Evolutionary conservation across 2,113 vertebrate species (phyloP).

Genomic region (Eublepharis macularius): DNA sequence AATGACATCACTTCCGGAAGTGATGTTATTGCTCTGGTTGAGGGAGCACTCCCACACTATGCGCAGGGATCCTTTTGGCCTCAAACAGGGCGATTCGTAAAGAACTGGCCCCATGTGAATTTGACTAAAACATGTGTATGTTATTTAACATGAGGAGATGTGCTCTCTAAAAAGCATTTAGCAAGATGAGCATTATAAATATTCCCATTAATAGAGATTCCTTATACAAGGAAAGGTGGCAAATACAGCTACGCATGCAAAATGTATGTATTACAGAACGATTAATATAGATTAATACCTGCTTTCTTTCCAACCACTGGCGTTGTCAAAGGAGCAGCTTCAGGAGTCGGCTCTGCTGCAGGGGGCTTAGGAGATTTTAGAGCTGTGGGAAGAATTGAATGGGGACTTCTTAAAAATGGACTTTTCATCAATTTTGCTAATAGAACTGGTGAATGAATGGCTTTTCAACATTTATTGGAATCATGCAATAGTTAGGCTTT

Average conservation of each 20-base stretch:
- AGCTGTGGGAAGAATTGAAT: conserved; percentile 62
- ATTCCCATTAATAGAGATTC: not conserved
- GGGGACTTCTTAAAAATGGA: not conserved
- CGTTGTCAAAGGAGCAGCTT: conserved; percentile 78
- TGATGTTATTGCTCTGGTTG: too few species aligned
- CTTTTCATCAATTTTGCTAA: conserved; percentile 5
- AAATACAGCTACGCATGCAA: not conserved
- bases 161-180: not conserved
- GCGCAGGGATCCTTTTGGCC: too few species aligned
- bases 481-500: not conserved
- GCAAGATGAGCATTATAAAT: not conserved
- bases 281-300: conserved; percentile 82
- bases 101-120: too few species aligned
- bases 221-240: not conserved
- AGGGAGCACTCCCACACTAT: too few species aligned
- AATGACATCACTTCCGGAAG: too few species aligned
- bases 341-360: conserved; percentile 73
- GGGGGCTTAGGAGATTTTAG: conserved; percentile 72
- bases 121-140: not conserved
- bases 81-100: too few species aligned
- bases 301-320: conserved; percentile 90
- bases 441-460: not conserved
- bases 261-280: conserved; percentile 28
- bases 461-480: not conserved
- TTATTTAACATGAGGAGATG: not conserved